Percentiles rank a stretch among this genome's conserved stretches.
phyloP scores from a whole-genome alignment of 2,888 invertebrate genomes.

The Sepioteuthis lessoniana region DNA sequence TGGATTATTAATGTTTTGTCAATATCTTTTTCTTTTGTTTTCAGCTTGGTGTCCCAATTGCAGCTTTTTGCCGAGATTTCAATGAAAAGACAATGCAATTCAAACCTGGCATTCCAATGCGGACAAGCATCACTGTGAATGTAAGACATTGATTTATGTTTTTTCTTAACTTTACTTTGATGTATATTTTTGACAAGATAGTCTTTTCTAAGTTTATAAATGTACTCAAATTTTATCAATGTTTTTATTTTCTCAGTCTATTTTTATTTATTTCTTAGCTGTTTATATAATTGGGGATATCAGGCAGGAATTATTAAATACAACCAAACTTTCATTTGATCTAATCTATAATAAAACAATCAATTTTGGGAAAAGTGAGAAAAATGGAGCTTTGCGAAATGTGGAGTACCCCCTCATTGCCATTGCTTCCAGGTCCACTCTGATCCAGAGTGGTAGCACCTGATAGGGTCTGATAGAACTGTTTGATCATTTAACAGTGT shows the following conservation, averaged over 20 bases:
- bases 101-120: constrained; percentile 88
- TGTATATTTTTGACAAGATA: neutral
- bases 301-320: no score
- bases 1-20: neutral
- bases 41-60: constrained; percentile 95
- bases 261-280: neutral
- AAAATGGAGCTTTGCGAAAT: no score
- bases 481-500: no score
- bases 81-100: constrained; percentile 89
- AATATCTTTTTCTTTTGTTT: constrained; percentile 70
- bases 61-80: constrained; percentile 97
- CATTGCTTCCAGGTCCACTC: no score
- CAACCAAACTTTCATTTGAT: no score
- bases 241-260: neutral
- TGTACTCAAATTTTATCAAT: neutral
- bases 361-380: no score
- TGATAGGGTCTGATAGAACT: no score
- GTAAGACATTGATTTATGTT: constrained; percentile 64
- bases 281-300: no score
- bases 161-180: neutral
- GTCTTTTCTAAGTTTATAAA: neutral
- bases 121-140: constrained; percentile 86
- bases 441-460: no score
- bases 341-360: no score
- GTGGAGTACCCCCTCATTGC: no score